Conservation (phyloP, 2,888 invertebrate genomes). For the Rhingia campestris region DNA sequence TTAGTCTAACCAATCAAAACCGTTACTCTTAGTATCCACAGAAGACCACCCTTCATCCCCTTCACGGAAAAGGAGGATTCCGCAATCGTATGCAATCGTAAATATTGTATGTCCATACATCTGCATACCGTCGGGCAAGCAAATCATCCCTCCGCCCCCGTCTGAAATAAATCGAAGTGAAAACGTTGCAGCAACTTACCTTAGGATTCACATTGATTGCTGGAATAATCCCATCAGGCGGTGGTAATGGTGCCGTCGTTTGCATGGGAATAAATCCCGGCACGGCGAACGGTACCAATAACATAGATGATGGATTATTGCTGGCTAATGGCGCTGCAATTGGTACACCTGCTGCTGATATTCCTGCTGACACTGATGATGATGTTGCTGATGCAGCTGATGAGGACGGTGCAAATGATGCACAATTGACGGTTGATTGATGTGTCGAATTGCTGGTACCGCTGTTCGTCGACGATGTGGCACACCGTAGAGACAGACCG, state of each 20-base stretch:
- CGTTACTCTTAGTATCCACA: too few species aligned
- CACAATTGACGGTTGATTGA: constrained; percentile 69
- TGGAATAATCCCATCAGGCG: constrained; percentile 75
- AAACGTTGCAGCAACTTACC: constrained; percentile 77
- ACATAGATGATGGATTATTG: constrained; percentile 77
- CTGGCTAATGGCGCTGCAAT: constrained; percentile 64
- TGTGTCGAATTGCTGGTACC: constrained; percentile 71
- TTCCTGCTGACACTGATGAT: constrained; percentile 62
- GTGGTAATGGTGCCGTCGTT: constrained; percentile 36
- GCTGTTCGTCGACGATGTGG: constrained; percentile 76
- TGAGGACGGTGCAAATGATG: constrained; percentile 61
- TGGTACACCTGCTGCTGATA: constrained; percentile 62
- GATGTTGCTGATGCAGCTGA: constrained; percentile 55
- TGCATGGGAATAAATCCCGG: constrained; percentile 77
- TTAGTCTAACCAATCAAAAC: too few species aligned
- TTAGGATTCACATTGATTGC: constrained; percentile 78
- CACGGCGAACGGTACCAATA: constrained; percentile 79
- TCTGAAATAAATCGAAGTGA: constrained; percentile 46
- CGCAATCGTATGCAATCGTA: neutral
- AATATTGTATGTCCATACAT: neutral
- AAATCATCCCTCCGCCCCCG: constrained; percentile 1
- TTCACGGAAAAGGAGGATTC: too few species aligned
- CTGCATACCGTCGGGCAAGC: neutral
- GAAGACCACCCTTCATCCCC: too few species aligned
- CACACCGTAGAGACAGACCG: constrained; percentile 65